phyloP scores from a whole-genome alignment of 2,113 vertebrate genomes.

The Misgurnus mizolepis region DNA sequence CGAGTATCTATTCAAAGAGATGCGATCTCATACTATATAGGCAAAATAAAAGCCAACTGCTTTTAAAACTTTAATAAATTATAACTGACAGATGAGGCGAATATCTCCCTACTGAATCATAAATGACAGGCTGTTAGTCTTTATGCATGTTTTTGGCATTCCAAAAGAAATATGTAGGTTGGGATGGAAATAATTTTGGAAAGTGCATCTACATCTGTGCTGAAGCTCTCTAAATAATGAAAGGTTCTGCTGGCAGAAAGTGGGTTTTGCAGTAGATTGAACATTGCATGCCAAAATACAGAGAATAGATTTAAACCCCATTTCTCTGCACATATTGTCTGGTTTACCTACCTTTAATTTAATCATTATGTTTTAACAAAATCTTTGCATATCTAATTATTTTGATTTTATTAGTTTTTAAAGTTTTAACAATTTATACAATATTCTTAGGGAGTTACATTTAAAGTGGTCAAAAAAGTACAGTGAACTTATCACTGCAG shows the following conservation, averaged over 20 bases:
- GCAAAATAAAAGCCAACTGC: background rate
- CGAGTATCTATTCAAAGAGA: background rate
- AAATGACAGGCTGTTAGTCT: conserved; percentile 24
- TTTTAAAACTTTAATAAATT: background rate
- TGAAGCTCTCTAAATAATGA: conserved; percentile 15
- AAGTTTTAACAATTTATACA: no score
- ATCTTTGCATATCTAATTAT: no score
- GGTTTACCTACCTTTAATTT: background rate
- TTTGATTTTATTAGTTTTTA: no score
- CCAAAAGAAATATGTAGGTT: conserved; percentile 18
- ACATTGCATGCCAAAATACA: background rate
- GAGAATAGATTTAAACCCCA: background rate
- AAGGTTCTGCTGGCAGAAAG: conserved; percentile 16
- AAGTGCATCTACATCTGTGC: conserved; percentile 30
- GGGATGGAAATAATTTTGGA: conserved; percentile 26
- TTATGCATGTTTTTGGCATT: background rate
- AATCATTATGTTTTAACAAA: no score
- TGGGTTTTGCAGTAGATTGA: background rate
- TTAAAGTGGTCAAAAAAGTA: no score
- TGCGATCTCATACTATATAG: background rate
- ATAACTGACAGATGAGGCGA: background rate
- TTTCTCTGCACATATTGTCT: background rate
- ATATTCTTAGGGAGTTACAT: no score
- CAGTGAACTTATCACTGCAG: no score
- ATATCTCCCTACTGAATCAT: conserved; percentile 14